Base-by-base conservation (phyloP, 2,113 vertebrate genomes). In the Pseudonaja textilis region DNA sequence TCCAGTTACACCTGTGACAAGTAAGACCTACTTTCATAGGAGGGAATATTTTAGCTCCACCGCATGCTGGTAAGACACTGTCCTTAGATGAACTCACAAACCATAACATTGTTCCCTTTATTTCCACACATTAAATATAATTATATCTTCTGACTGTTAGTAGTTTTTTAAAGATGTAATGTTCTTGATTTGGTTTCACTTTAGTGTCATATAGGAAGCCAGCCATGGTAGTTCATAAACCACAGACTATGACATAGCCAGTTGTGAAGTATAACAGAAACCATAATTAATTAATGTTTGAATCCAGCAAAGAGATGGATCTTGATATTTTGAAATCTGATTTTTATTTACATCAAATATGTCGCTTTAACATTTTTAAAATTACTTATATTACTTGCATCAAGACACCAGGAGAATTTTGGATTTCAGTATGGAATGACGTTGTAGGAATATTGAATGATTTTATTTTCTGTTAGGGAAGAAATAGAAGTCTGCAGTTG, bases 401-500 rank as follows among this genome's bases (percentile, higher is more conserved):
- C 54, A 39, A 81, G 23, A 12, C 22, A 25, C 11, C 6, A 39
- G 6, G 22, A 69, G 20, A 42, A 81, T 54, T 81, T 54, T 54
- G 18, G 61, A 81, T 50, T 55, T 85, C 22, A 10, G 11, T 89
- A 64, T 59, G 26, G 25, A 50, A 64, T 50, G 26, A 89, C 11
- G 10, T 90, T 39, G 69, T 20, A 69, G 47, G 20, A 29, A 50
- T 9, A 69, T 69, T 64, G 52, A 81, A 22, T 47, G 18, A 88
- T 18, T 47, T 29, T 34, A 94, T 91, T 91, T 93, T 88, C 12
- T 23, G 93, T 93, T 95, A 85, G 89, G 64, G 50, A 94, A 91
- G 16, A 64, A 20, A 91, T 93, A 69, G 29, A 34, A 69, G 29
- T 93, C 74, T 87, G 7, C 42, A 89, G 34, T 59, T 86, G 25